Evolutionary conservation across 2,797 vertebrate genomes (phyloP), one percentile per base, ranked within the genome.

Genomic region (Melanogrammus aeglefinus): DNA sequence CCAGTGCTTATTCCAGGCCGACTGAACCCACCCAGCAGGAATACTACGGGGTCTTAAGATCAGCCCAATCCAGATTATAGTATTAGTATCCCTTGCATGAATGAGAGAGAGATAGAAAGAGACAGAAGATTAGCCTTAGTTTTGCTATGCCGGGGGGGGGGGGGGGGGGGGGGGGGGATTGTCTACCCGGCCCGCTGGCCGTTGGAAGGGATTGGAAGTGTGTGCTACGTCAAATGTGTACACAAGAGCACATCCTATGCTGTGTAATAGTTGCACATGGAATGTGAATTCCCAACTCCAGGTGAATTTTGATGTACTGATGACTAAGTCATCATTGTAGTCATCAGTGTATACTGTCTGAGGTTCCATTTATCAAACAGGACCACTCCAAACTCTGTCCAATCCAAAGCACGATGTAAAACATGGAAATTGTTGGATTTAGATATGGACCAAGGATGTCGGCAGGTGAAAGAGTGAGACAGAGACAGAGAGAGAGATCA

Each of bases 1-100:
- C 27, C 70, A 76, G 33, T 87, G 84, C 82, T 71, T 79, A 86
- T n/a, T 24, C 69, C 10, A 4, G 10, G 8, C 66, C 80, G 80
- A 47, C 83, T 75, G 75, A 76, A 72, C 78, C 69, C 13, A 0
- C 35, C 35, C 77, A 76, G 66, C 10, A 74, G 77, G 80, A 9
- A 66, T 3, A 78, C 31, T 57, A 74, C 27, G 31, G 81, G 76
- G 79, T 90, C 83, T 84, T 88, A 78, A 76, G 80, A 78, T 72
- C 72, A 10, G 10, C 78, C 73, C 87, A 86, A 84, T 83, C 85
- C 87, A 84, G 87, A 89, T 92, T 81, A 92, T 87, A 69, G 80
- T 79, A 81, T 87, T 87, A 69, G 80, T 79, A 81, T 87, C 85
- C 87, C 74, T 24, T 72, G 31, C 41, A 10, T 27, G 63, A 81